phyloP scores from a whole-genome alignment of 2,797 vertebrate species.

The Enteromius argenteus region DNA sequence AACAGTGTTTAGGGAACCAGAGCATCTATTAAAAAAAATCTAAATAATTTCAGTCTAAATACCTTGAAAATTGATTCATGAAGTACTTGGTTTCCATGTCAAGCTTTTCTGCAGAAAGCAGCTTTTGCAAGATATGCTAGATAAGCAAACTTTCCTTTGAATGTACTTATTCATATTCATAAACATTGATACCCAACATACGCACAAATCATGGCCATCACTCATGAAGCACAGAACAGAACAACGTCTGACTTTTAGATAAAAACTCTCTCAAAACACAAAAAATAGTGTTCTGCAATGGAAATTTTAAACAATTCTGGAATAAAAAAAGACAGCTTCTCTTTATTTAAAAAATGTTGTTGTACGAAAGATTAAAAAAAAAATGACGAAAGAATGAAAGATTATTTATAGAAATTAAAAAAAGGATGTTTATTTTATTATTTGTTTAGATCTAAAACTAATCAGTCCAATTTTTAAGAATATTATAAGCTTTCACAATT shows the following conservation, averaged over 20 bases:
- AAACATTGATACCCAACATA: neutral
- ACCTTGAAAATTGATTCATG: neutral
- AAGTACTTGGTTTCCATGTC: neutral
- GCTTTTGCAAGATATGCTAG: neutral
- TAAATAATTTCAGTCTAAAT: neutral
- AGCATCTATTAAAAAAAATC: neutral
- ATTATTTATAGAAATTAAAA: neutral
- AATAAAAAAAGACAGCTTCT: neutral
- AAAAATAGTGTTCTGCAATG: neutral
- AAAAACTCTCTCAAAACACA: neutral
- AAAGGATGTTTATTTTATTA: neutral
- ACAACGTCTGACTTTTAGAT: neutral
- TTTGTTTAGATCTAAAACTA: neutral
- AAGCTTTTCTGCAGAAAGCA: neutral
- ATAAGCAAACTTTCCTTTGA: neutral
- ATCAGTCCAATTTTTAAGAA: neutral
- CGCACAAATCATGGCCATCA: neutral
- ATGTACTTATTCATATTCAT: conserved; percentile 6
- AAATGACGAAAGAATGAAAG: neutral
- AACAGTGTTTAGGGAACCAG: neutral
- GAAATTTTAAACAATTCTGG: neutral
- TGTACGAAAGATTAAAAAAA: too few relatives aligned
- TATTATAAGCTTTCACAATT: neutral
- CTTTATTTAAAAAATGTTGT: neutral
- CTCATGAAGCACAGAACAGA: neutral